Conservation (phyloP, 2,888 invertebrate genomes). For the Lacanobia wlatinum region DNA sequence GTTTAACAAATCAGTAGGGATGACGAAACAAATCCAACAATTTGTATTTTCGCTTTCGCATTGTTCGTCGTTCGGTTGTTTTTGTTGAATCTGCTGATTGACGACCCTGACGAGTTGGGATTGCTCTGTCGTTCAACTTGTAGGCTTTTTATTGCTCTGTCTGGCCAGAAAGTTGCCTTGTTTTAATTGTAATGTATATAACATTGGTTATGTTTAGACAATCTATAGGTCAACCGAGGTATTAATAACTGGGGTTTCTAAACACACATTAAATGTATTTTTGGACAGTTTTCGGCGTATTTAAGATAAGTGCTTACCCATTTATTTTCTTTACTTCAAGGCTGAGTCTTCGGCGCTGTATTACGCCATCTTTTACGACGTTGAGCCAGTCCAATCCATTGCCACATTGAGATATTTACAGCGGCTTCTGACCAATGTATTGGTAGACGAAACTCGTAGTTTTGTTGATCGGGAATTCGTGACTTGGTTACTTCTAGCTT, state of each 20-base stretch:
- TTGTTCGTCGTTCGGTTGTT: conserved; percentile 64
- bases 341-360: conserved; percentile 3
- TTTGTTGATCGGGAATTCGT: conserved; percentile 55
- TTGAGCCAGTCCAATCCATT: conserved; percentile 53
- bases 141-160: conserved; percentile 60
- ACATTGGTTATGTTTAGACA: conserved; percentile 35
- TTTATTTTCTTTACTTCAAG: conserved; percentile 9
- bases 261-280: not conserved
- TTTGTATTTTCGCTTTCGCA: conserved; percentile 65
- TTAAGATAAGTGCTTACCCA: not conserved
- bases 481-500: conserved; percentile 39
- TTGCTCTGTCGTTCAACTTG: conserved; percentile 68
- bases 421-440: conserved; percentile 56
- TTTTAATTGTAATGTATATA: conserved; percentile 59
- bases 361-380: conserved; percentile 45
- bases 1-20: conserved; percentile 72
- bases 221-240: conserved; percentile 2
- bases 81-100: conserved; percentile 71
- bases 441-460: conserved; percentile 54
- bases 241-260: conserved; percentile 1
- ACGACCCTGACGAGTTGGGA: conserved; percentile 69
- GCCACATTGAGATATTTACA: conserved; percentile 54
- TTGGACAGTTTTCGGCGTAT: not conserved
- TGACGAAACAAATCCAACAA: conserved; percentile 72
- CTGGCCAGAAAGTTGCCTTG: conserved; percentile 53